Conservation (phyloP, 2,797 vertebrate genomes). For the Euphonia xanthogaster region DNA sequence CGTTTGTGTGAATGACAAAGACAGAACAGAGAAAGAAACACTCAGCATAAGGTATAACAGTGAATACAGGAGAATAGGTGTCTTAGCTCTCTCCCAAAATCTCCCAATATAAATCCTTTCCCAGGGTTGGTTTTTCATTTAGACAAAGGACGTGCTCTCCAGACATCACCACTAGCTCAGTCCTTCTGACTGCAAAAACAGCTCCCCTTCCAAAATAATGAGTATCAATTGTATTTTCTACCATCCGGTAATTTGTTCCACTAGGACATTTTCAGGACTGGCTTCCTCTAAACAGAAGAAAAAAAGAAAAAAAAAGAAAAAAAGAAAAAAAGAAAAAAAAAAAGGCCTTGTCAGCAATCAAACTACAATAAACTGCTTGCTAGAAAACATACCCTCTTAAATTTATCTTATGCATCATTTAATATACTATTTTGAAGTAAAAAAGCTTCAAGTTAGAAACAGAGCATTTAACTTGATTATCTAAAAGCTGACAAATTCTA, state of each 20-base stretch:
- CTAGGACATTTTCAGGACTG: background rate
- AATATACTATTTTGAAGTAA: background rate
- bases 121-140: background rate
- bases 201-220: background rate
- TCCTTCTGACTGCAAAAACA: background rate
- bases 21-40: background rate
- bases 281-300: background rate
- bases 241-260: background rate
- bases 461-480: background rate
- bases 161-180: background rate
- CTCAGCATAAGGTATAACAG: background rate
- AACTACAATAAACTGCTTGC: background rate
- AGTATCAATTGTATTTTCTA: background rate
- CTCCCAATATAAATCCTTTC: background rate
- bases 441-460: background rate
- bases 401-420: background rate
- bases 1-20: background rate
- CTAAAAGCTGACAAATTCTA: background rate
- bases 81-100: background rate
- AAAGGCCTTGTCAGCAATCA: background rate
- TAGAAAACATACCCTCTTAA: background rate
- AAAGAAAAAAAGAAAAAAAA: no score
- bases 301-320: background rate
- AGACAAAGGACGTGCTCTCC: background rate
- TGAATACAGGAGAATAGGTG: background rate